Evolutionary conservation across 2,797 vertebrate species (phyloP), one percentile per base, ranked within the genome.

Genomic region (Xenops minutus): DNA sequence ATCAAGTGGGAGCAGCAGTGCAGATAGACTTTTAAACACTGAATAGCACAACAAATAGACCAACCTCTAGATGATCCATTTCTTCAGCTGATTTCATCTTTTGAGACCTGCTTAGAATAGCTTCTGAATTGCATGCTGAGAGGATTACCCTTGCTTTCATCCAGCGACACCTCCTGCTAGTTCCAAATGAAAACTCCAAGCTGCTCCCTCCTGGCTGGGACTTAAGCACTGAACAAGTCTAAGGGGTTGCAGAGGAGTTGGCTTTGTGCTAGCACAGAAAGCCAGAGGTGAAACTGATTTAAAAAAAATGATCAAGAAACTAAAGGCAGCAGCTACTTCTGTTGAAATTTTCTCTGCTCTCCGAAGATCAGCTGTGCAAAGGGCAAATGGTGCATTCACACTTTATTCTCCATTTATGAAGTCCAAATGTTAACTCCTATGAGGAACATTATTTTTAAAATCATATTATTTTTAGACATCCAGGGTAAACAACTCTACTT

Each of bases 141-240:
- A 92, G 91, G 89, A 54, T 96, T 93, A 46, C 61, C 72, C 54
- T 72, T 1, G 10, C 87, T 96, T 95, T 96, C 58, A 91, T 89
- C 24, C 61, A 29, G 41, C 0, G 0, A 72, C 73, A 67, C 82
- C 87, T 83, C 88, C 91, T 26, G 17, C 61, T 49, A 72, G 44
- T 61, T 88, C 54, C 51, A 64, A 82, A 77, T 20, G 91, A 64
- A 72, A 94, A 64, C 76, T 88, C 62, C 49, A 64, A 41, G 27
- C 64, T 96, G 41, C 56, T 93, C 30, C 64, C 22, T 58, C 52
- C 61, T 22, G 27, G 10, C 14, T n/a, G 16, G n/a, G 49, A n/a
- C 56, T 82, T 52, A 7, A 67, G 32, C 41, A 44, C 59, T 56
- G 78, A 74, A 63, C 3, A 29, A 75, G 52, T 63, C 37, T 37